Evolutionary conservation across 2,113 vertebrate genomes (phyloP), one percentile per base, ranked within the genome.

Genomic region (Alethe castanea): DNA sequence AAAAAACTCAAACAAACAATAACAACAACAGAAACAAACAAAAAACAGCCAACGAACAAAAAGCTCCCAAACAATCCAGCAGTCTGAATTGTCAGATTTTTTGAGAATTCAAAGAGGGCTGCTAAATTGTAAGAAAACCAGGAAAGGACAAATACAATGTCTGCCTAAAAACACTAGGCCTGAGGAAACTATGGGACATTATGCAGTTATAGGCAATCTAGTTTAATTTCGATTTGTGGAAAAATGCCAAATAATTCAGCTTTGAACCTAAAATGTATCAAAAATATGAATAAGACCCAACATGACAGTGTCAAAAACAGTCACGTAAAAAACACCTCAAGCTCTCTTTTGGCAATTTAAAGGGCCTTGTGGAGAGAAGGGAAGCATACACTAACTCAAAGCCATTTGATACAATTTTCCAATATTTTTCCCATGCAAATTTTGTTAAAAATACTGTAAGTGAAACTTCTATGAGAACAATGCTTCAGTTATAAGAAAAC

Each of bases 1-100:
- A 67, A 79, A 76, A 83, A 54, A 11, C 4, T 2, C 17, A 61
- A 42, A 2, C 9, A 38, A 40, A n/a, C 6, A 25, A 23, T 8
- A 25, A 16, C 19, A n/a, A 23, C 8, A 67, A n/a, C 5, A 65
- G 19, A 59, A 66, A 14, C 4, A 54, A 35, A 20, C 5, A 12
- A 57, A 71, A 54, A 66, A 6, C 26, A 59, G 29, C 4, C 33
- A 78, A 45, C 0, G 0, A 47, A 50, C 13, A 61, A 67, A 66
- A 62, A 65, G 29, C 0, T 1, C 19, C 22, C 5, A 24, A 53
- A 78, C 9, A 61, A 47, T n/a, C 8, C 40, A 71, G 26, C 8
- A 62, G 6, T 31, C 18, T 44, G 28, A 81, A 42, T 9, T 61
- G 6, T 6, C 35, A 38, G 6, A 25, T 52, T 61, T 73, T 72